phyloP scores from a whole-genome alignment of 2,888 invertebrate genomes.

The Lordiphosa andalusiaca region DNA sequence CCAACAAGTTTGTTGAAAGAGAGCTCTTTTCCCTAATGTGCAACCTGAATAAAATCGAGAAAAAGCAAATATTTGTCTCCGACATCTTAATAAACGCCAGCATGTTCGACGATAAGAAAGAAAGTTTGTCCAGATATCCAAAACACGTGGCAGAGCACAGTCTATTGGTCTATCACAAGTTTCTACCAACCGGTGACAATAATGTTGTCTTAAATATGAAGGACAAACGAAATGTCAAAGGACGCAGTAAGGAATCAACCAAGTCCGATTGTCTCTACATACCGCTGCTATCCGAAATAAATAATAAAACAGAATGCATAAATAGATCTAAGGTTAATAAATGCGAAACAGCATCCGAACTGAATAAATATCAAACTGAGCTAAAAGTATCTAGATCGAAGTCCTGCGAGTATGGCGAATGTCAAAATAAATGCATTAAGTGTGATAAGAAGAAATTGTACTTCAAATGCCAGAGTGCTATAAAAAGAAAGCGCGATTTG shows the following conservation, averaged over 20 bases:
- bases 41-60: constrained; percentile 59
- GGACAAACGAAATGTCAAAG: background rate
- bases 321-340: constrained; percentile 13
- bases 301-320: constrained; percentile 20
- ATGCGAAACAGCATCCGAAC: constrained; percentile 14
- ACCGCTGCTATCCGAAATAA: constrained; percentile 22
- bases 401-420: constrained; percentile 4
- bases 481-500: constrained; percentile 25
- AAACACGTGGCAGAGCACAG: constrained; percentile 44
- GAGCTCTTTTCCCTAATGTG: constrained; percentile 65
- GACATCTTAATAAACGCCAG: constrained; percentile 61
- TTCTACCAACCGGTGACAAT: constrained; percentile 19
- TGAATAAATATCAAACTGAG: constrained; percentile 4
- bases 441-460: constrained; percentile 39
- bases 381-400: constrained; percentile 9
- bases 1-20: constrained; percentile 60
- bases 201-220: constrained; percentile 14
- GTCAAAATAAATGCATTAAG: constrained; percentile 23
- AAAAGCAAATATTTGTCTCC: constrained; percentile 61
- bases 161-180: constrained; percentile 43
- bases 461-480: constrained; percentile 32
- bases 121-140: constrained; percentile 32
- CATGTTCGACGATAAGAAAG: constrained; percentile 54
- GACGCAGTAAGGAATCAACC: background rate
- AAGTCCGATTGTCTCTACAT: constrained; percentile 23